A percentile compares a stretch with the other conserved stretches of the same genome.
phyloP scores from a whole-genome alignment of 2,113 vertebrate genomes.

The Coregonus clupeaformis region DNA sequence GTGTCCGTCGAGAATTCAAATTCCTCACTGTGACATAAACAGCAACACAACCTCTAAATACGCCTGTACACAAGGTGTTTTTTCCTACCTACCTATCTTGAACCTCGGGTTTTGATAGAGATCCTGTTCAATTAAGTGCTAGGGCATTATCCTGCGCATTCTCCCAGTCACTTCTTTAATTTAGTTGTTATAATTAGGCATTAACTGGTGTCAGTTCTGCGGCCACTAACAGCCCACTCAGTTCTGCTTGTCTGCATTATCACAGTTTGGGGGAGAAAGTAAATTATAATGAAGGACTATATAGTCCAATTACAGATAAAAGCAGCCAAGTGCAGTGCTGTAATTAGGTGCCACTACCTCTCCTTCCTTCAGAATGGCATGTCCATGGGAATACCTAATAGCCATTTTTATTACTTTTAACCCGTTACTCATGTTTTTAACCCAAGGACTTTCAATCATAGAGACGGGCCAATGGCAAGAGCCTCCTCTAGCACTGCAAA shows the following conservation, averaged over 20 bases:
- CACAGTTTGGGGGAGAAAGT: constrained; percentile 97
- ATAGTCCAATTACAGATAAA: constrained; percentile 99
- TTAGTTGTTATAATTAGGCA: constrained; percentile 99
- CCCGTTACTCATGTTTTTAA: constrained; percentile 71
- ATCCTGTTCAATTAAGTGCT: constrained; percentile 91
- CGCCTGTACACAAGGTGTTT: background rate
- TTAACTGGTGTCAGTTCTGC: constrained; percentile 98
- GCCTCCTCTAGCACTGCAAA: constrained; percentile 42
- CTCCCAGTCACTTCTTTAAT: constrained; percentile 95
- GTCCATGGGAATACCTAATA: constrained; percentile 72
- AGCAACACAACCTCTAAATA: constrained; percentile 20
- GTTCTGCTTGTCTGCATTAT: constrained; percentile 99
- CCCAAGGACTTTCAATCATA: constrained; percentile 68
- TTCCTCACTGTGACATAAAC: constrained; percentile 8
- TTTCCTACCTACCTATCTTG: constrained; percentile 72
- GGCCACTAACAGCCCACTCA: constrained; percentile 97
- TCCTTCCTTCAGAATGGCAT: constrained; percentile 71
- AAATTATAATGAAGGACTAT: constrained; percentile 99
- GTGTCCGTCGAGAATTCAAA: constrained; percentile 12
- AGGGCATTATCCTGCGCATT: constrained; percentile 84
- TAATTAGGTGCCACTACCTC: constrained; percentile 99
- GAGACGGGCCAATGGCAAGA: constrained; percentile 26
- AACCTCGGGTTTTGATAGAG: constrained; percentile 84
- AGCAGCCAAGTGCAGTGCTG: constrained; percentile 94
- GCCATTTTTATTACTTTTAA: constrained; percentile 77